Base-by-base conservation (phyloP, 2,113 vertebrate genomes). In the Sylvicapra grimmia region DNA sequence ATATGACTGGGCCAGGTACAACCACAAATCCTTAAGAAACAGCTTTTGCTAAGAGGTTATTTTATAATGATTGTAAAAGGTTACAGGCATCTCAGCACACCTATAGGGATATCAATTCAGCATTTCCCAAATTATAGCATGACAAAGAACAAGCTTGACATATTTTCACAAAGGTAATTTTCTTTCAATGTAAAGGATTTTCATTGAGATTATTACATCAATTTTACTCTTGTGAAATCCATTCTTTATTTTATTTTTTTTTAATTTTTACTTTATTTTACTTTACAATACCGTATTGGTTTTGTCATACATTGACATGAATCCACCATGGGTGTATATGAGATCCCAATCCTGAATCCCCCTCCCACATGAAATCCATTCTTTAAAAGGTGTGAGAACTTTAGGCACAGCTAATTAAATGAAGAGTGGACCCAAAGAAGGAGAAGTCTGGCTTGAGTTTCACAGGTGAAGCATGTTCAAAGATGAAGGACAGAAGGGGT, bases 1-100 rank as follows among this genome's bases (percentile, higher is more conserved):
- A 29, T 61, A 90, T 33, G 44, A 84, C 25, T n/a, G 75, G 44
- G 31, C 96, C n/a, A 90, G 27, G 13, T 13, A 58, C 13, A 82
- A 65, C 31, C 63, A 93, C 75, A 79, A 75, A 61, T 95, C 29
- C 40, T 68, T 90, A 96, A 95, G n/a, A 94, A 95, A 94, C 25
- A 7, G 9, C 82, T 91, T 95, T 95, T 72, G 82, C 82, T 89
- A 77, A 79, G n/a, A 83, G 33, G 18, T 40, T 49, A 89, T 90
- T 88, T 61, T 82, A 88, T 40, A 84, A 92, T 92, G 53, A n/a
- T 75, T 84, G 25, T 10, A 53, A 56, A 85, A 93, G 23, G n/a
- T 65, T 49, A 23, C 15, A 8, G 5, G 5, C 51, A 95, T 94
- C 25, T 36, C 63, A 75, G 40, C 19, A 90, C 8, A 49, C 7